Percentiles rank a stretch among this genome's conserved stretches.
Conservation (phyloP, 2,888 invertebrate species). For the Thysanoteuthis rhombus region DNA sequence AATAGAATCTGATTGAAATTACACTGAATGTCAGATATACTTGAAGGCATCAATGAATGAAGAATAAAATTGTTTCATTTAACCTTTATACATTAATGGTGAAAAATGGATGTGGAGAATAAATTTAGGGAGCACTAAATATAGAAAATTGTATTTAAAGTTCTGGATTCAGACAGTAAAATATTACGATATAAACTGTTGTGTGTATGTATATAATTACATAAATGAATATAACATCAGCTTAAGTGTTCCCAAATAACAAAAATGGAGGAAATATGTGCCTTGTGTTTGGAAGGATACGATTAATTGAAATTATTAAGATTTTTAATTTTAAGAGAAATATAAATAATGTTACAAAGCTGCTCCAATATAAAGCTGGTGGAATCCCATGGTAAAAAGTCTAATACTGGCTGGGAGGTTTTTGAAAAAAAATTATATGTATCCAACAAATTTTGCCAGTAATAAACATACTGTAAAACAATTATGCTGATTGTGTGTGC, state of each 20-base stretch:
- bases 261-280: background rate
- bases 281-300: background rate
- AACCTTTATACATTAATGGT: background rate
- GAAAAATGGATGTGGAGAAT: background rate
- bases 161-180: background rate
- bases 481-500: background rate
- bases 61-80: background rate
- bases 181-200: background rate
- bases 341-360: too few relatives aligned
- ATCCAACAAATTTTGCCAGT: background rate
- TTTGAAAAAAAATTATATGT: background rate
- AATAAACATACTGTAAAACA: background rate
- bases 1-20: background rate
- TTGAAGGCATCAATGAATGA: slow-evolving; percentile 12
- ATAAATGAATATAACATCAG: background rate
- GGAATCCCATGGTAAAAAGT: background rate
- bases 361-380: background rate
- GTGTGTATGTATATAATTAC: background rate
- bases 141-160: background rate
- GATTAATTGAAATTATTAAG: too few relatives aligned
- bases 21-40: background rate
- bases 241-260: background rate
- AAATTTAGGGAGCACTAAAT: background rate
- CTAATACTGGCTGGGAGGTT: background rate
- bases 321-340: too few relatives aligned